Base-by-base conservation (phyloP, 1,140 invertebrate species). In the Schlechtendalia chinensis region DNA sequence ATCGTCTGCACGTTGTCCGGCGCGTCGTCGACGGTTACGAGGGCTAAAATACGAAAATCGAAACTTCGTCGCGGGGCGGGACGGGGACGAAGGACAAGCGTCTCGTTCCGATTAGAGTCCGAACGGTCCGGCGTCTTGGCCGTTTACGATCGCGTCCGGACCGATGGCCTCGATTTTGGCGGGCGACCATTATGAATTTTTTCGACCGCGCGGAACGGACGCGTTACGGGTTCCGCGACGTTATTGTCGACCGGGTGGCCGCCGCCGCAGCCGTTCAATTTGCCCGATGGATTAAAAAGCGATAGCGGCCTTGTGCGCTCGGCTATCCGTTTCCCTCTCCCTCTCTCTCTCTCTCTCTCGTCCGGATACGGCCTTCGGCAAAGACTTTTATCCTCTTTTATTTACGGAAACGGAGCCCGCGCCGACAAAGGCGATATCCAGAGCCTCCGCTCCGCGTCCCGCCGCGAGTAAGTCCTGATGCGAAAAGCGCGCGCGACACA, bases 361-460 rank as follows among this genome's bases (percentile, higher is more conserved):
- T 27, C 56, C n/a, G 22, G 58, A 61, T 63, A 39, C 8, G 50
- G 47, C 58, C 75, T 63, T 45, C 56, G n/a, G 27, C 75, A 79
- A 79, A 79, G 75, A 79, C 75, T 79, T 79, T 79, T 79, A 79
- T 79, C 75, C 75, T 63, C n/a, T 79, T 79, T 79, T 79, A 71
- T 72, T 63, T 79, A 79, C 56, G 75, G 47, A 39, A 47, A 77
- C 74, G 75, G 75, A 79, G 32, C 75, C 50, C 24, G 27, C 39
- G 22, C 58, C 56, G 75, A 79, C 75, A 63, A 79, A 79, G 56
- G 75, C 75, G 75, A 79, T 79, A 79, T 79, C 75, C 58, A 50
- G 50, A 77, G 54, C 56, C 53, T 17, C 54, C 19, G 19, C 5
- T 3, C 61, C 16, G 19, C 45, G n/a, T 17, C 56, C 56, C 29